Evolutionary conservation across 2,888 invertebrate genomes (phyloP), one percentile per base, ranked within the genome.

Genomic region (Meta bourneti): DNA sequence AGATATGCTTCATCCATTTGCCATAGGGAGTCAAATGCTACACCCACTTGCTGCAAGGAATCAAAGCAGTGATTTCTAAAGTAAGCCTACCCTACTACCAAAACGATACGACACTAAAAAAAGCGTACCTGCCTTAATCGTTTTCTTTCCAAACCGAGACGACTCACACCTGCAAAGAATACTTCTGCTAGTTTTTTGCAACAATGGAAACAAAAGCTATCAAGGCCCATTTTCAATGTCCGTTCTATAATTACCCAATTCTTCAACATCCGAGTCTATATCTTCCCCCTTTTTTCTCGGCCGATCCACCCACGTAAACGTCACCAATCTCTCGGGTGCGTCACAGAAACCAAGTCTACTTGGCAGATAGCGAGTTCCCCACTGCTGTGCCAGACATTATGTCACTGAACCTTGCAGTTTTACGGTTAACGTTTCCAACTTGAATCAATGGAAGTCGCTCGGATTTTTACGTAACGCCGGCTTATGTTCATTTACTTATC

Each of bases 381-480:
- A n/a, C 77, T 48, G 51, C 77, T 48, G 61, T 34, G 84, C 74
- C 54, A 84, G 84, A 84, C 84, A 34, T 61, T 52, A 74, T 54
- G 84, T 85, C 84, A 85, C 61, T 77, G 84, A 85, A 85, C 84
- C 84, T 69, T 85, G n/a, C 61, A 54, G 61, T 34, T 19, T 48
- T 49, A 83, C 72, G 80, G 61, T 34, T 61, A 34, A 54, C 80
- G 52, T 49, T 61, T 70, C 51, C 69, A 49, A 82, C 82, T 70
- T n/a, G 51, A 71, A 49, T 71, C 82, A 82, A 82, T 71, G 70
- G 82, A 71, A 49, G 80, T 9, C 20, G 52, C 19, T 61, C 20
- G 19, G 71, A 71, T 20, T 34, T 81, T 81, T 48, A 48, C 80
- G 69, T 82, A 82, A 82, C 80, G 20, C 80, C 16, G 34, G 81